phyloP scores from a whole-genome alignment of 1,140 invertebrate species.

The Dolichoris vasculosae region DNA sequence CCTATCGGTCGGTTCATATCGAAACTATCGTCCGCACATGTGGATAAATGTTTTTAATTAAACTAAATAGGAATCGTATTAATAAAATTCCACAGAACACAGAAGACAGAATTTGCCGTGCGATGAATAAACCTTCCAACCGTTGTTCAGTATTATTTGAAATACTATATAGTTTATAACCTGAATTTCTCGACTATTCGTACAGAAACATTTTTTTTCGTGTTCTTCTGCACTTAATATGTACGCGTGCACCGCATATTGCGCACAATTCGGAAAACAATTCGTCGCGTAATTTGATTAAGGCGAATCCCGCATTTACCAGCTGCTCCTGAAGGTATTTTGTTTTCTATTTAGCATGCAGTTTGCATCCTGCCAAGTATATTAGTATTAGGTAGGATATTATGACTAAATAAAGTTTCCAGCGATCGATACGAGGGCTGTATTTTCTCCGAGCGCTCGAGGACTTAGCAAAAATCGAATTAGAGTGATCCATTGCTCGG shows the following conservation, averaged over 20 bases:
- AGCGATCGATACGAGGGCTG: neutral
- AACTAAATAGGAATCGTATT: too few species aligned
- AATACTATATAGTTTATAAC: too few species aligned
- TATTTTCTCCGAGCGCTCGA: neutral
- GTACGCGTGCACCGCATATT: neutral
- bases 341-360: neutral
- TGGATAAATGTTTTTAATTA: too few species aligned
- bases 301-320: neutral
- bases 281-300: neutral
- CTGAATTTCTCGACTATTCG: neutral
- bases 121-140: too few species aligned
- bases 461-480: constrained; percentile 1
- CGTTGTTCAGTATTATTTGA: too few species aligned
- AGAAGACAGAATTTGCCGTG: too few species aligned
- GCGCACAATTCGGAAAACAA: neutral
- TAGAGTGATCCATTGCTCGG: neutral
- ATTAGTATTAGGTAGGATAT: neutral
- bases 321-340: neutral
- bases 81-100: too few species aligned
- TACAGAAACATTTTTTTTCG: neutral
- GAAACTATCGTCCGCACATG: too few species aligned
- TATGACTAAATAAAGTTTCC: neutral
- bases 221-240: neutral
- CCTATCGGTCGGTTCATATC: too few species aligned
- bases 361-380: neutral